These are phyloP conservation scores for Tribolium freemani DNA, from an alignment of 2,888 invertebrate genomes.

Conservation along the genomic window DNA sequence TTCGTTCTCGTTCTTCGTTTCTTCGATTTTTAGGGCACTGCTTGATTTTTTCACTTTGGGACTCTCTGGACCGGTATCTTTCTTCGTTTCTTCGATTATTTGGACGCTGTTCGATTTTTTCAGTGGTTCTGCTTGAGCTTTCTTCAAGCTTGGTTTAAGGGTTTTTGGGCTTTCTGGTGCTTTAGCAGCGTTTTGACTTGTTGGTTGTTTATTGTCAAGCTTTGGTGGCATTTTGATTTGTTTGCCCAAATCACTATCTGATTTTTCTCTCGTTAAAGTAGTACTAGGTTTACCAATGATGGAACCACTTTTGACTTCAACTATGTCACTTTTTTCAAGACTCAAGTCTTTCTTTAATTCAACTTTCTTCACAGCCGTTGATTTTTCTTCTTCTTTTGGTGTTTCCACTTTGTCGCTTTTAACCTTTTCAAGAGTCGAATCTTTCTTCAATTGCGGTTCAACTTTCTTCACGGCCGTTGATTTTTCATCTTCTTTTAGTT, in stretches of 20 bases:
- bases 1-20: conserved; percentile 26
- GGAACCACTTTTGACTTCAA: too few species aligned
- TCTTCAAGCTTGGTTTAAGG: neutral
- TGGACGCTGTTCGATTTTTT: neutral
- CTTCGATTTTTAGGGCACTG: conserved; percentile 19
- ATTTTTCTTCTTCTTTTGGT: neutral
- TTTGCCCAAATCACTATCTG: too few species aligned
- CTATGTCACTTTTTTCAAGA: neutral
- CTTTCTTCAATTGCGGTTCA: neutral
- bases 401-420: neutral
- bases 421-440: neutral
- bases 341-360: neutral
- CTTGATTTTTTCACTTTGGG: conserved; percentile 20
- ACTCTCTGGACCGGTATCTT: neutral
- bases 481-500: conserved; percentile 1
- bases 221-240: too few species aligned
- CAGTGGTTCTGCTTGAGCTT: neutral
- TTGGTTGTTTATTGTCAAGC: too few species aligned
- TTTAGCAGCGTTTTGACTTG: too few species aligned
- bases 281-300: too few species aligned
- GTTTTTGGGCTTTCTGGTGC: neutral
- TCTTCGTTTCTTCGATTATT: neutral
- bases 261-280: too few species aligned
- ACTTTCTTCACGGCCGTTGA: neutral
- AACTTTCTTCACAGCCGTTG: neutral